These are phyloP conservation scores for Enteromius mattozi DNA, from an alignment of 2,797 vertebrate species.

Conservation along the genomic window DNA sequence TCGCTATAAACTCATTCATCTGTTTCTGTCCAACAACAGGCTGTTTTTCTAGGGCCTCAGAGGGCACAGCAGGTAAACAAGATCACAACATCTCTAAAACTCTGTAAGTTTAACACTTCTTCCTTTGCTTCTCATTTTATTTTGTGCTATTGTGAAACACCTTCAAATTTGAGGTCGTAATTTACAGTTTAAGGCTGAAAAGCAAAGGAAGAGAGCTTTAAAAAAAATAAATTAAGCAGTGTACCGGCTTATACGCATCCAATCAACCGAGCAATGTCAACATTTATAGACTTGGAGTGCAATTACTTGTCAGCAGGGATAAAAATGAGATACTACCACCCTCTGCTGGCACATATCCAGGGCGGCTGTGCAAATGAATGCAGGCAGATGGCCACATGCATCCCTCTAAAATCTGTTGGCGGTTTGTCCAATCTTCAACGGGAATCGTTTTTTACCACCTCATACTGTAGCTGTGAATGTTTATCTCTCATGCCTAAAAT, in stretches of 20 bases:
- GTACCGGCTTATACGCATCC: constrained; percentile 16
- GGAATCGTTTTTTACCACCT: neutral
- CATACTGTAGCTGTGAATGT: neutral
- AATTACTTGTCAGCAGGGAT: constrained; percentile 39
- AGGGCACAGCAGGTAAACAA: constrained; percentile 23
- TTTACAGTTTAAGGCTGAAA: constrained; percentile 37
- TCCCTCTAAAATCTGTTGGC: constrained; percentile 5
- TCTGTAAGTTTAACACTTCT: constrained; percentile 12
- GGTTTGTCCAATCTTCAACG: constrained; percentile 30
- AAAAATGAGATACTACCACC: constrained; percentile 59
- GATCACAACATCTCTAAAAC: constrained; percentile 21
- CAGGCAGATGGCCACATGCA: constrained; percentile 8
- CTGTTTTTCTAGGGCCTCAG: constrained; percentile 5
- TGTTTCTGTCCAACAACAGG: constrained; percentile 22
- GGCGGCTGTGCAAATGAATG: constrained; percentile 28
- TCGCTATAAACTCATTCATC: neutral
- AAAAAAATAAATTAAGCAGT: constrained; percentile 34
- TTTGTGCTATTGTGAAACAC: neutral
- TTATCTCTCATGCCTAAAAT: constrained; percentile 3
- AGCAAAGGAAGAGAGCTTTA: constrained; percentile 10
- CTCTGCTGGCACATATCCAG: constrained; percentile 60
- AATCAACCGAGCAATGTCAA: constrained; percentile 39
- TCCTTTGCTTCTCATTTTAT: constrained; percentile 18
- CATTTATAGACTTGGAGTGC: constrained; percentile 42
- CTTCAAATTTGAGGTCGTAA: constrained; percentile 23